Evolutionary conservation across 2,113 vertebrate genomes (phyloP).

Genomic region (Numida meleagris): DNA sequence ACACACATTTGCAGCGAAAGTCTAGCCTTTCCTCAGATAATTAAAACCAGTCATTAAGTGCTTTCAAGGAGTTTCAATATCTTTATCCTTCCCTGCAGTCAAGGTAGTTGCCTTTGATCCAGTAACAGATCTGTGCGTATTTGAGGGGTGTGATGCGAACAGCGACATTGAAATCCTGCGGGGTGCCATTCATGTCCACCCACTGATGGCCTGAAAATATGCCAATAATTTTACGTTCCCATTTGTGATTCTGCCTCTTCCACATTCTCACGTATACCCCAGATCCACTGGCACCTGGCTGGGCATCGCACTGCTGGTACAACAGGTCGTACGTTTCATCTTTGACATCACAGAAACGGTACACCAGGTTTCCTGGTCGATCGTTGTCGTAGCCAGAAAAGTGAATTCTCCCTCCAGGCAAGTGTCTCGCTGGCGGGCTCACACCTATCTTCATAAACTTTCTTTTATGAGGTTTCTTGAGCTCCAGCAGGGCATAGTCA

Average conservation of each 20-base stretch:
- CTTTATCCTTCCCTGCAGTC: slow-evolving; percentile 92
- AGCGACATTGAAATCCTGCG: slow-evolving; percentile 95
- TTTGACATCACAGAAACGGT: slow-evolving; percentile 91
- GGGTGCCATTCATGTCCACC: slow-evolving; percentile 90
- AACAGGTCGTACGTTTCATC: slow-evolving; percentile 94
- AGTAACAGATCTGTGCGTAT: slow-evolving; percentile 98
- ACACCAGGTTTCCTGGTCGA: slow-evolving; percentile 89
- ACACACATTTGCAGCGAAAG: not conserved
- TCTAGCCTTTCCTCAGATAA: slow-evolving; percentile 47
- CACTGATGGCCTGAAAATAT: slow-evolving; percentile 98
- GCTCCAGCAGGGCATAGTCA: slow-evolving; percentile 95
- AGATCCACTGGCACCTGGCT: slow-evolving; percentile 94
- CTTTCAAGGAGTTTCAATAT: not conserved
- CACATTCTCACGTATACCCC: slow-evolving; percentile 96
- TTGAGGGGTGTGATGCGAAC: slow-evolving; percentile 97
- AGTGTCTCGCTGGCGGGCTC: slow-evolving; percentile 84
- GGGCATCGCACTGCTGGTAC: slow-evolving; percentile 95
- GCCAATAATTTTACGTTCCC: slow-evolving; percentile 96
- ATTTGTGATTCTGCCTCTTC: slow-evolving; percentile 85
- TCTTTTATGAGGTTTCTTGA: slow-evolving; percentile 94
- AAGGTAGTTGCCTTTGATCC: slow-evolving; percentile 97
- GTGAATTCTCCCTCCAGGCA: slow-evolving; percentile 91
- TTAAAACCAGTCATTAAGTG: slow-evolving; percentile 62
- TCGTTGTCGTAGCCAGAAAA: slow-evolving; percentile 97
- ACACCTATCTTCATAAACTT: slow-evolving; percentile 96